Base-by-base conservation (phyloP, 2,888 invertebrate genomes). In the Leucophora obtusa region DNA sequence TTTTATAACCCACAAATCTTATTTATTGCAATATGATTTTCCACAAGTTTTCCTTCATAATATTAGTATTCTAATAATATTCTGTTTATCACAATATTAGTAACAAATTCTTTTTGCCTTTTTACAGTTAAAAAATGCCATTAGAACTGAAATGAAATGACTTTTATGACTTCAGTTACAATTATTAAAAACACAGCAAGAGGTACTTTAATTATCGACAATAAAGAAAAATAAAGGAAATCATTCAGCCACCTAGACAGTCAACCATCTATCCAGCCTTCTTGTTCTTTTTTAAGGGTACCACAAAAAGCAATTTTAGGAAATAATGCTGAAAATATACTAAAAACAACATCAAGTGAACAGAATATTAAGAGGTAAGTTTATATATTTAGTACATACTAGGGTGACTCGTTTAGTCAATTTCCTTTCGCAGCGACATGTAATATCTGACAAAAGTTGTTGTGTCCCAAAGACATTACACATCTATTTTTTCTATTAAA, bases 131-230 rank as follows among this genome's bases (percentile, higher is more conserved):
- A 68, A n/a, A 81, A 77, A 74, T 76, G 69, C 60, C 80, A 81
- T 81, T 81, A 76, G 76, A 69, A 60, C 59, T 38, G 35, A 77
- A 81, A 81, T 74, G 50, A 74, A 81, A 81, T 74, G 54, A 74
- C 70, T 81, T 74, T 77, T 81, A 81, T 77, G 70, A 74, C 73
- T 74, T 74, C 70, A 81, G 51, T 28, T 54, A 80, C 71, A 75
- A 70, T 74, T 73, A 74, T 77, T 77, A 70, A 65, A 58, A 9
- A 21, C 65, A 69, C 81, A 81, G 77, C 69, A 70, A 66, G 81
- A 50, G 77, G 50, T 74, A 73, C 70, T 77, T 81, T 77, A 70
- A 81, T 81, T 81, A 81, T 74, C 68, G 76, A 76, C 54, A 24
- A 24, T 53, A 56, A 24, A 56, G 15, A 10, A 14, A 33, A 24